phyloP scores from a whole-genome alignment of 2,113 vertebrate genomes.

The Pseudorhombus dupliciocellatus region DNA sequence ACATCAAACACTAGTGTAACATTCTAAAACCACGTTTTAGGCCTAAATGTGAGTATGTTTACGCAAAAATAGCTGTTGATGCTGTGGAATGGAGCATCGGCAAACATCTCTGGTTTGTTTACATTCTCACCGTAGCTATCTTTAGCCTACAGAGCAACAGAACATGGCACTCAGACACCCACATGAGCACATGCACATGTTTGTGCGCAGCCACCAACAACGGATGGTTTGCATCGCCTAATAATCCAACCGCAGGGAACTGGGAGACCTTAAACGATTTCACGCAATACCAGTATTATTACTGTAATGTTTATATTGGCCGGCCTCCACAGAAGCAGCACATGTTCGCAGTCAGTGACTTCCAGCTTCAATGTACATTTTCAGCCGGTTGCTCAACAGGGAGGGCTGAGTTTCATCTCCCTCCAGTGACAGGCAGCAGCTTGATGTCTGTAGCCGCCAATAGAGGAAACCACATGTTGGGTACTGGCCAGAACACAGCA shows the following conservation, averaged over 20 bases:
- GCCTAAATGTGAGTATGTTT: neutral
- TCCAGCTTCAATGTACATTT: slow-evolving; percentile 7
- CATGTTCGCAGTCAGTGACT: slow-evolving; percentile 5
- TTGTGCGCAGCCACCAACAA: neutral
- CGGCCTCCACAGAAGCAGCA: slow-evolving; percentile 6
- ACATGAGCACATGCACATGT: neutral
- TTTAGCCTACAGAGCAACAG: slow-evolving; percentile 40
- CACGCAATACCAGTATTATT: neutral
- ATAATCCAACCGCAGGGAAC: no score
- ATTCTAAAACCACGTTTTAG: neutral
- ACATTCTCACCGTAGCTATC: slow-evolving; percentile 48
- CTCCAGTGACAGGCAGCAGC: neutral
- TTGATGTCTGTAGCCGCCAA: slow-evolving; percentile 6
- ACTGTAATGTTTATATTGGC: neutral
- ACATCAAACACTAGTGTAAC: neutral
- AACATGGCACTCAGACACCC: neutral
- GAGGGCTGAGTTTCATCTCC: neutral
- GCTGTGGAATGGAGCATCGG: neutral
- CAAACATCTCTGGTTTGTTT: slow-evolving; percentile 44
- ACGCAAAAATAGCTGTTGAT: neutral
- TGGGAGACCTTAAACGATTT: no score
- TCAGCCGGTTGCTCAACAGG: neutral
- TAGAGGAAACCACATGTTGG: neutral
- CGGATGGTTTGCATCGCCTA: no score
- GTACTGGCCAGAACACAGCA: neutral